These are phyloP conservation scores for Cremastobaeus sp. DNA, from an alignment of 2,888 invertebrate genomes.

Conservation along the genomic window DNA sequence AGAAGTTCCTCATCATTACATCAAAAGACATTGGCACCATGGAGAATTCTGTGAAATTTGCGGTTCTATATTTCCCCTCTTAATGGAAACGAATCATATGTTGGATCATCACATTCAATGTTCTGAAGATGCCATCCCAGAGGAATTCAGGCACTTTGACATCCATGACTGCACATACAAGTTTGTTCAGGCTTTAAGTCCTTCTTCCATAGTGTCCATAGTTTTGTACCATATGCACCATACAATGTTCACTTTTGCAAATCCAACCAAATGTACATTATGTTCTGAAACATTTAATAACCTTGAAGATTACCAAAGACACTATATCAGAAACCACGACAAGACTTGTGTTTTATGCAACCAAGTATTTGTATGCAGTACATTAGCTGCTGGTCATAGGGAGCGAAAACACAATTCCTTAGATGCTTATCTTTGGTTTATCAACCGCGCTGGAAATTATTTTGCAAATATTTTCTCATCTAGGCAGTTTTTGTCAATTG, in stretches of 20 bases:
- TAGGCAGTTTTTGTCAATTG: background rate
- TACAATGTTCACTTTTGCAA: slow-evolving; percentile 14
- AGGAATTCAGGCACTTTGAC: background rate
- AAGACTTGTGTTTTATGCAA: slow-evolving; percentile 66
- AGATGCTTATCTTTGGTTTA: slow-evolving; percentile 66
- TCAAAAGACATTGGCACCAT: slow-evolving; percentile 55
- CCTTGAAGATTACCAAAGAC: slow-evolving; percentile 60
- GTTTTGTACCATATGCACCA: slow-evolving; percentile 23
- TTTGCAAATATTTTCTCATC: slow-evolving; percentile 13
- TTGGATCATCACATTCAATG: slow-evolving; percentile 63
- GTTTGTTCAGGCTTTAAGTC: slow-evolving; percentile 14
- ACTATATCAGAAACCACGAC: slow-evolving; percentile 66
- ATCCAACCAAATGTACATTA: slow-evolving; percentile 50
- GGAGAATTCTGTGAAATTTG: slow-evolving; percentile 65
- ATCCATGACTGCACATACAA: background rate
- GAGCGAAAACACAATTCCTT: slow-evolving; percentile 63
- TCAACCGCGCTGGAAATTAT: slow-evolving; percentile 14
- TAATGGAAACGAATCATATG: slow-evolving; percentile 65
- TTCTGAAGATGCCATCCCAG: slow-evolving; percentile 6
- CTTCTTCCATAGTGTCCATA: slow-evolving; percentile 14
- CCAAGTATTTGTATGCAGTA: slow-evolving; percentile 60
- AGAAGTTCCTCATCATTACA: no score
- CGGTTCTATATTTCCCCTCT: slow-evolving; percentile 58
- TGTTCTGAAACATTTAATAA: slow-evolving; percentile 60
- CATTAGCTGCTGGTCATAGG: slow-evolving; percentile 65